These are phyloP conservation scores for Aphelinus atriplicis DNA, from an alignment of 1,140 invertebrate species.

Conservation along the genomic window DNA sequence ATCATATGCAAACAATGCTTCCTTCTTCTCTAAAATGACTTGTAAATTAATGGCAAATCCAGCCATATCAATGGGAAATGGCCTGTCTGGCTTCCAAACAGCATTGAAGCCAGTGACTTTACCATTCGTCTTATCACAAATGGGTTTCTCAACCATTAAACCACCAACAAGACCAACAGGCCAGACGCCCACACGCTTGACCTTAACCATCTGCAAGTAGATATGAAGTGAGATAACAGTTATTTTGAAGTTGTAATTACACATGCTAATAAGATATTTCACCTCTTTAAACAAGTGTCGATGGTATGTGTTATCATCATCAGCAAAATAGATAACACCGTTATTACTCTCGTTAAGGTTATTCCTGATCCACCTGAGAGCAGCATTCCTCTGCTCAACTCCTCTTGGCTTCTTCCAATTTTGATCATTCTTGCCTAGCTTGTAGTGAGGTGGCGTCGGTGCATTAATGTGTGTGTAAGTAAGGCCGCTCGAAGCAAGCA, in stretches of 20 bases:
- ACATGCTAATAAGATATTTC: conserved; percentile 34
- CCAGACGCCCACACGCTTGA: conserved; percentile 93
- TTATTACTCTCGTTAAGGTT: conserved; percentile 68
- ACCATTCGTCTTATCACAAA: conserved; percentile 72
- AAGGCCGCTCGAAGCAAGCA: conserved; percentile 80
- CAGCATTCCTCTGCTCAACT: conserved; percentile 93
- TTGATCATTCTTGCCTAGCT: conserved; percentile 76
- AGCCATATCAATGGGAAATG: conserved; percentile 98
- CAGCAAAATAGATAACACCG: conserved; percentile 96
- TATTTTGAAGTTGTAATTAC: background rate
- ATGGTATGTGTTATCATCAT: conserved; percentile 97
- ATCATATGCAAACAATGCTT: conserved; percentile 84
- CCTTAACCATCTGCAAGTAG: conserved; percentile 75
- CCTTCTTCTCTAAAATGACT: conserved; percentile 78
- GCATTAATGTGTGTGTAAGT: conserved; percentile 80
- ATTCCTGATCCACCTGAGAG: conserved; percentile 84
- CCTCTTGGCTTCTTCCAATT: conserved; percentile 93
- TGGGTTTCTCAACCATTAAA: conserved; percentile 85
- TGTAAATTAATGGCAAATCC: conserved; percentile 94
- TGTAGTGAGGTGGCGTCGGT: conserved; percentile 72
- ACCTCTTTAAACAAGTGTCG: conserved; percentile 91
- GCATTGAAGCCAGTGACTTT: conserved; percentile 87
- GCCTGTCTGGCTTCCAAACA: conserved; percentile 86
- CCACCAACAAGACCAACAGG: conserved; percentile 96
- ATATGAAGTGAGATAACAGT: background rate